Base-by-base conservation (phyloP, 1,140 invertebrate genomes). In the Drosophila bocki region DNA sequence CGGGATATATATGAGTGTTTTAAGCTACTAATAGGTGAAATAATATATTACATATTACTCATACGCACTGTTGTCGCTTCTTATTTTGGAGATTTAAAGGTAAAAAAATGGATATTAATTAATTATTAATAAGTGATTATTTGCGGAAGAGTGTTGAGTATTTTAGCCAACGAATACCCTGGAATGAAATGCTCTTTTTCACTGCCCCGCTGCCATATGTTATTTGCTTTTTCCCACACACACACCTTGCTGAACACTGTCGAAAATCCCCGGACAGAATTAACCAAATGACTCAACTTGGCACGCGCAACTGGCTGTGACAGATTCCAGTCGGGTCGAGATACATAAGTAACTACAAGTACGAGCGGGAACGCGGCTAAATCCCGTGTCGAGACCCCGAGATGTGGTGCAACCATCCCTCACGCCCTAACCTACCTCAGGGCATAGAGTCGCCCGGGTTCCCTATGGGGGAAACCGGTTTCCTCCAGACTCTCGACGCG, bases 201-300 rank as follows among this genome's bases (percentile, higher is more conserved):
- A 17, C 26, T 13, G 12, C 44, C 19, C 3, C 12, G n/a, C 17
- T 42, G 12, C 4, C 6, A 33, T 53, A 22, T 22, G 22, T 22
- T 22, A 51, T 39, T 69, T 72, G 69, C 69, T 26, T 72, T 72
- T 74, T 72, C 70, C 70, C 70, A 48, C 54, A 22, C 22, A 58
- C 53, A 65, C 67, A 54, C 61, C 45, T 60, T 32, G 32, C 7
- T 2, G 60, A 9, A 15, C 33, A n/a, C 17, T 56, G 53, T 56
- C 53, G 53, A 74, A 74, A 74, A 62, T 26, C 19, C 65, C 70
- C 70, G 15, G 9, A 32, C 39, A 32, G 32, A 48, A 58, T 51
- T 72, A 74, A n/a, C 26, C 45, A 44, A 39, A 15, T 74, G 70
- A 74, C 22, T 74, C 69, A 72, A 42, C 35, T 19, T 50, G 54